Conservation (phyloP, 1,140 invertebrate genomes). For the Pogonomyrmex californicus region DNA sequence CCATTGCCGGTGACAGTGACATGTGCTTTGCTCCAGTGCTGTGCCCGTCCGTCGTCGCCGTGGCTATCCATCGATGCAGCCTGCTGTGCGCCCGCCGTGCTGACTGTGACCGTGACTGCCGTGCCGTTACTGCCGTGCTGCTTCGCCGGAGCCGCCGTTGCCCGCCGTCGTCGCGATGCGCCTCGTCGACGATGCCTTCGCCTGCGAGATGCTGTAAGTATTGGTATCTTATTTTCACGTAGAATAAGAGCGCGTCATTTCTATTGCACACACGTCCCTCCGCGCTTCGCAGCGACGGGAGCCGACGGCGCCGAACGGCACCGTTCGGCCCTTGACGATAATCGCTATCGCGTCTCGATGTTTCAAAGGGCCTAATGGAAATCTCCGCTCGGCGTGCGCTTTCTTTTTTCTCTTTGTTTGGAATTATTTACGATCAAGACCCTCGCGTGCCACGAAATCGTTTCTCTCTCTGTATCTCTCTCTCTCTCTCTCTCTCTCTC, state of each 20-base stretch:
- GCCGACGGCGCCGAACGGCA: background rate
- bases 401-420: background rate
- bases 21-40: conserved; percentile 69
- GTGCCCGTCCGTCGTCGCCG: conserved; percentile 37
- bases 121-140: conserved; percentile 42
- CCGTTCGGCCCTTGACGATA: no score
- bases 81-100: conserved; percentile 51
- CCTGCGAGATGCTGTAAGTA: conserved; percentile 73
- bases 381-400: background rate
- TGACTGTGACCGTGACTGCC: conserved; percentile 75
- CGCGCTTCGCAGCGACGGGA: background rate
- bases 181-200: conserved; percentile 33
- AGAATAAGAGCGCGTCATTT: no score
- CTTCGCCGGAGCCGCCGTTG: conserved; percentile 12
- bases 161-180: conserved; percentile 38
- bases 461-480: background rate
- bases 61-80: conserved; percentile 18
- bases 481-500: background rate
- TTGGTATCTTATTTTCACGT: no score
- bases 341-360: background rate
- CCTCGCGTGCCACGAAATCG: background rate
- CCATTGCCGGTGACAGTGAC: conserved; percentile 67
- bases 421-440: conserved; percentile 18
- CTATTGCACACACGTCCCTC: no score
- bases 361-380: background rate